Conservation (phyloP, 2,113 vertebrate genomes). For the Pimephales promelas region DNA sequence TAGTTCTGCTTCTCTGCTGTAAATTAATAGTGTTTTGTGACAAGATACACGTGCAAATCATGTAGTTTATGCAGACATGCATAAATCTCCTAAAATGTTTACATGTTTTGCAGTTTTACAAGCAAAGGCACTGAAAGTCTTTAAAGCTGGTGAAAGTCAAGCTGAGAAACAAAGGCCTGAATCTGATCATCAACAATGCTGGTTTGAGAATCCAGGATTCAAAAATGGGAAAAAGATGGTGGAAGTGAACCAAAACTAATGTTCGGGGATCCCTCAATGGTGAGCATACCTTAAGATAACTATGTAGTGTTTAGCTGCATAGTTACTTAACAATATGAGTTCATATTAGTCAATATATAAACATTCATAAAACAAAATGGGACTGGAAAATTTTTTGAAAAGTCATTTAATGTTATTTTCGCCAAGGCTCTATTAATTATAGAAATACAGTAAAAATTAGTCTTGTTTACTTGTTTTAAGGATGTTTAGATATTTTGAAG, state of each 20-base stretch:
- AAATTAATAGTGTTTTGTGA: background rate
- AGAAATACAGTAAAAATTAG: background rate
- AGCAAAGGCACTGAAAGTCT: slow-evolving; percentile 32
- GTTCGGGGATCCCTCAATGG: slow-evolving; percentile 60
- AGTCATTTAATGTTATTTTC: background rate
- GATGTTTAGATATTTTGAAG: background rate
- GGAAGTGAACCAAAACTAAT: slow-evolving; percentile 51
- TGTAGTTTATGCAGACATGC: background rate
- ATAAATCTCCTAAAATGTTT: background rate
- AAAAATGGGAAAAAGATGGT: slow-evolving; percentile 46
- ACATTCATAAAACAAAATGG: no score
- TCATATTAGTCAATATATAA: no score
- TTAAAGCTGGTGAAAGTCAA: slow-evolving; percentile 25
- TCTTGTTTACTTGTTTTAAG: no score
- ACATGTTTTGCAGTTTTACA: no score
- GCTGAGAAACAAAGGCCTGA: slow-evolving; percentile 51
- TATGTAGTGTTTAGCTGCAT: background rate
- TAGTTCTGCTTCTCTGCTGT: background rate
- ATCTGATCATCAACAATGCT: slow-evolving; percentile 63
- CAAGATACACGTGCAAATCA: background rate
- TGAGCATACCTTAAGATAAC: slow-evolving; percentile 14
- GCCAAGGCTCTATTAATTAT: background rate
- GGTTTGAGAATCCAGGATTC: slow-evolving; percentile 12
- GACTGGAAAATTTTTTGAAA: background rate
- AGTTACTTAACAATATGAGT: no score